Conservation (phyloP, 64 coral and sea anemone species). For the Montipora sp. region DNA sequence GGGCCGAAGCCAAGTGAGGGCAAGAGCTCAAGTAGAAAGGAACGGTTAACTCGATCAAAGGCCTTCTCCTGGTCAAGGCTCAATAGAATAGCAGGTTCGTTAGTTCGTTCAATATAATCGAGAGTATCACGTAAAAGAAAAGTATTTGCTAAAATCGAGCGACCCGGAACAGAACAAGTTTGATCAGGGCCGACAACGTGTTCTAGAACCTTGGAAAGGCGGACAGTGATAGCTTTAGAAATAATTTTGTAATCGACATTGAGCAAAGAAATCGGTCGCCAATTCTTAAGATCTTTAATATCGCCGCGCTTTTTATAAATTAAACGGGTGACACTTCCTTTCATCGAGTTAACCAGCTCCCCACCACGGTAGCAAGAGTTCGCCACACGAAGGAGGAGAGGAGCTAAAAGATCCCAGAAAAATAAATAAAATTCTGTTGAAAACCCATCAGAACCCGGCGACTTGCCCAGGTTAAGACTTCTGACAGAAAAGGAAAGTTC, state of each 20-base stretch:
- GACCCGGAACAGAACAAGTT: background rate
- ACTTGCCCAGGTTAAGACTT: background rate
- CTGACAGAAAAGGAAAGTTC: background rate
- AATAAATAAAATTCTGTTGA: conserved; percentile 47
- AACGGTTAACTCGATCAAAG: background rate
- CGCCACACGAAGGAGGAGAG: background rate
- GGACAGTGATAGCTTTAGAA: too few relatives aligned
- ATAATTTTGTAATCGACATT: too few relatives aligned
- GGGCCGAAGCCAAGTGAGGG: background rate
- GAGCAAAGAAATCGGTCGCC: too few relatives aligned
- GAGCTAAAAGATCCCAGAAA: conserved; percentile 21
- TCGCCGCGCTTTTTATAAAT: too few relatives aligned
- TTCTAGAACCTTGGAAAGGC: too few relatives aligned
- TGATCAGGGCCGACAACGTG: background rate
- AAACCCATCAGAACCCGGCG: conserved; percentile 36
- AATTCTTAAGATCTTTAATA: too few relatives aligned
- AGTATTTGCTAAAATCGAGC: background rate
- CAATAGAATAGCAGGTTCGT: background rate
- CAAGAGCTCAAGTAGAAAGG: background rate
- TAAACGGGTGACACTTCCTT: too few relatives aligned
- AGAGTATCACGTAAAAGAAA: background rate
- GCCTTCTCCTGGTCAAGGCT: background rate
- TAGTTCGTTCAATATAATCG: background rate
- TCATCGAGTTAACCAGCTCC: background rate
- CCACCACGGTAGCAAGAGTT: background rate